These are phyloP conservation scores for Ornithorhynchus anatinus DNA, from an alignment of 2,113 vertebrate species.

Conservation along the genomic window DNA sequence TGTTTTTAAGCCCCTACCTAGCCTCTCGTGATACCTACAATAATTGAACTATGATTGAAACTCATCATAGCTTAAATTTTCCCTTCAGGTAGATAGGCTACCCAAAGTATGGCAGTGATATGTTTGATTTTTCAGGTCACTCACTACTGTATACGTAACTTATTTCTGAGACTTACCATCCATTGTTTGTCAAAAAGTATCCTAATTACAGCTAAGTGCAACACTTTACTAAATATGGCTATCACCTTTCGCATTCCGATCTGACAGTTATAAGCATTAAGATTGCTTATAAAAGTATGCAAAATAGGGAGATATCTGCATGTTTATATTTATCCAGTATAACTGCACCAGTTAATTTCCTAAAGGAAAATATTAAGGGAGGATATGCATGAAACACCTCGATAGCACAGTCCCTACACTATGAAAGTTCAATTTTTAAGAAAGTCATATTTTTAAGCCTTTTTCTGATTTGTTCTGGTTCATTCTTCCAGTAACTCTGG, in stretches of 20 bases:
- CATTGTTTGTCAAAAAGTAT: background rate
- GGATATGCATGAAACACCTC: too few relatives aligned
- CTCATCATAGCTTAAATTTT: background rate
- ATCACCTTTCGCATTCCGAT: background rate
- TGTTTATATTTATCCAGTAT: too few relatives aligned
- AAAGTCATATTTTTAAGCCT: too few relatives aligned
- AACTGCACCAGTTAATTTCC: too few relatives aligned
- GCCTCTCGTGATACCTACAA: background rate
- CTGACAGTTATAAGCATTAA: background rate
- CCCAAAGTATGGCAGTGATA: background rate
- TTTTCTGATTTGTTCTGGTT: too few relatives aligned
- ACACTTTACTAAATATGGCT: fast-evolving
- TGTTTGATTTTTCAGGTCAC: slow-evolving; percentile 24
- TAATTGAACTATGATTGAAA: slow-evolving; percentile 34
- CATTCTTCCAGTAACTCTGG: too few relatives aligned
- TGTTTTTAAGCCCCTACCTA: slow-evolving; percentile 31
- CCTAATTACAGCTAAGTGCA: background rate
- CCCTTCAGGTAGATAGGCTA: slow-evolving; percentile 22
- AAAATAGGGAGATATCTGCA: background rate
- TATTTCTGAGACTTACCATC: background rate
- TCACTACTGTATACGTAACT: background rate
- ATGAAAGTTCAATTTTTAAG: too few relatives aligned
- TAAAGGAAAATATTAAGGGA: too few relatives aligned
- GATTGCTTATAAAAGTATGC: background rate
- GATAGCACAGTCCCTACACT: too few relatives aligned